Conservation (phyloP, 2,888 invertebrate species). For the Noctua janthina region DNA sequence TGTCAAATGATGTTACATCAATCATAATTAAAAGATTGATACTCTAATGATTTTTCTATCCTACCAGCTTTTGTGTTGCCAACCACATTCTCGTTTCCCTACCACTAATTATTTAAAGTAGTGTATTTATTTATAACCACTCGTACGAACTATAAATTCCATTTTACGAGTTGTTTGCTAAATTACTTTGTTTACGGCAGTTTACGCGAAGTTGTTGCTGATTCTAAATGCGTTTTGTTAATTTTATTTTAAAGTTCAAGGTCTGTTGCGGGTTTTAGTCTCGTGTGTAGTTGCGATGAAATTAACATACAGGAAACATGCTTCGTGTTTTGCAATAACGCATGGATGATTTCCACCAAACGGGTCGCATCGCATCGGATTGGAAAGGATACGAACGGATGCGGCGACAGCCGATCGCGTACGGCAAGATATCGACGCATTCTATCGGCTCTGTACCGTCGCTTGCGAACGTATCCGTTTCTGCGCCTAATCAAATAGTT, state of each 20-base stretch:
- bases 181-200: slow-evolving; percentile 54
- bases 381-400: too few relatives aligned
- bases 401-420: too few relatives aligned
- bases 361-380: too few relatives aligned
- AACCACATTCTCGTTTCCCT: slow-evolving; percentile 7
- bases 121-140: slow-evolving; percentile 24
- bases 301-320: slow-evolving; percentile 1
- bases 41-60: neutral
- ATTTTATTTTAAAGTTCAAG: slow-evolving; percentile 58
- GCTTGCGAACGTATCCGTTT: too few relatives aligned
- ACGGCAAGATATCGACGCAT: too few relatives aligned
- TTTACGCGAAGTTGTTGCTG: slow-evolving; percentile 41
- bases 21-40: neutral
- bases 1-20: neutral
- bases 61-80: neutral
- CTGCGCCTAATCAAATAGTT: too few relatives aligned
- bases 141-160: slow-evolving; percentile 38
- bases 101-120: slow-evolving; percentile 12
- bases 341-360: neutral
- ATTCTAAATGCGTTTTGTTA: slow-evolving; percentile 51
- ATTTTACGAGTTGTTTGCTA: slow-evolving; percentile 34
- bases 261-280: slow-evolving; percentile 6
- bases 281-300: neutral
- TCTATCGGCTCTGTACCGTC: too few relatives aligned
- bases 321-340: slow-evolving; percentile 14